phyloP scores from a whole-genome alignment of 2,888 invertebrate genomes.

The Cephalotes varians region DNA sequence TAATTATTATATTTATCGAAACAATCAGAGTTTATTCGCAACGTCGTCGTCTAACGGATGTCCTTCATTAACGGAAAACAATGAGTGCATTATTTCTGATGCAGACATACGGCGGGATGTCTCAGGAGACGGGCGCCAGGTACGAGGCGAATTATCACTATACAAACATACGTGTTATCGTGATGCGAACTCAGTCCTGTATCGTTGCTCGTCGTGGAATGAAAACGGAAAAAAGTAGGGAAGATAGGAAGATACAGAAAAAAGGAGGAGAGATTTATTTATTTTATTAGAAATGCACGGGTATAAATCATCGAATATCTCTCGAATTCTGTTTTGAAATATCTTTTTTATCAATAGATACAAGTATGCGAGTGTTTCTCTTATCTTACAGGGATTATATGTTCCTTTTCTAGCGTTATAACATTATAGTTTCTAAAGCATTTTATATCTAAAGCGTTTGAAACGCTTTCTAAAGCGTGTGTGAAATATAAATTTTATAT shows the following conservation, averaged over 20 bases:
- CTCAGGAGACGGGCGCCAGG: slow-evolving; percentile 78
- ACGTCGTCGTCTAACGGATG: slow-evolving; percentile 45
- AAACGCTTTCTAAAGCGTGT: no score
- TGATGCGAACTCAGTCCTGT: slow-evolving; percentile 77
- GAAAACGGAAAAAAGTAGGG: not conserved
- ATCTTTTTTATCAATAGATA: slow-evolving; percentile 16
- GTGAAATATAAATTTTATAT: not conserved
- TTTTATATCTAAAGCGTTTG: no score
- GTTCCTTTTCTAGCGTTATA: not conserved
- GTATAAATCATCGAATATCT: not conserved
- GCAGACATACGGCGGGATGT: slow-evolving; percentile 62
- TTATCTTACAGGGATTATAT: slow-evolving; percentile 2
- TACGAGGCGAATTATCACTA: slow-evolving; percentile 82
- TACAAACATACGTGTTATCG: slow-evolving; percentile 82
- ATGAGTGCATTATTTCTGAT: slow-evolving; percentile 71
- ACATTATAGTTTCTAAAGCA: not conserved
- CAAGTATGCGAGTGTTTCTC: not conserved
- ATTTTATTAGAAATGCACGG: slow-evolving; percentile 19
- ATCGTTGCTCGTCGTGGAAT: slow-evolving; percentile 53
- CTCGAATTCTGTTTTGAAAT: slow-evolving; percentile 3
- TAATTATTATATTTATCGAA: not conserved
- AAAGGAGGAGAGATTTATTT: slow-evolving; percentile 18
- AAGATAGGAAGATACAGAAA: not conserved
- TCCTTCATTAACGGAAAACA: slow-evolving; percentile 61
- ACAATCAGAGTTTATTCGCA: not conserved